A percentile compares a stretch with the other conserved stretches of the same genome.
These are phyloP conservation scores for Corythoichthys intestinalis DNA, from an alignment of 2,113 vertebrate species.

Conservation along the genomic window DNA sequence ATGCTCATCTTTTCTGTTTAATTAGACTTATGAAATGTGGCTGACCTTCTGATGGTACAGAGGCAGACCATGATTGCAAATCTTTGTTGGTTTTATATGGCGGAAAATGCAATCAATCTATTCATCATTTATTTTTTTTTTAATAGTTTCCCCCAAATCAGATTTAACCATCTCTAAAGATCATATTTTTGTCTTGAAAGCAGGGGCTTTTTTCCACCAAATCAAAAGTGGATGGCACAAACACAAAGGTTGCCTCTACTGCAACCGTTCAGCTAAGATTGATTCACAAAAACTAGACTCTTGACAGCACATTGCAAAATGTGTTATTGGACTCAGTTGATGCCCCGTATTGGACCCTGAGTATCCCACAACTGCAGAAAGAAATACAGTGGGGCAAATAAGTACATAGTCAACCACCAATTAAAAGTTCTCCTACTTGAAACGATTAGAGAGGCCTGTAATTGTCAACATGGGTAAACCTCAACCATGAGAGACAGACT, in stretches of 20 bases:
- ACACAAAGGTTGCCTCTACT: conserved; percentile 41
- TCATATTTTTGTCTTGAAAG: not conserved
- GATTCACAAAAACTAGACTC: conserved; percentile 42
- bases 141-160: not conserved
- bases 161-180: not conserved
- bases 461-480: too few species aligned
- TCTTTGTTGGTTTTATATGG: not conserved
- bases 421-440: too few species aligned
- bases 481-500: too few species aligned
- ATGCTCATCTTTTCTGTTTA: conserved; percentile 39
- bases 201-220: not conserved
- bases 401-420: too few species aligned
- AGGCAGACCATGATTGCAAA: conserved; percentile 23
- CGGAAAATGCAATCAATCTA: conserved; percentile 15
- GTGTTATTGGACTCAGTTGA: conserved; percentile 42
- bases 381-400: too few species aligned
- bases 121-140: conserved; percentile 13
- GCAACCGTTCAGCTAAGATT: conserved; percentile 36
- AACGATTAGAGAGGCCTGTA: too few species aligned
- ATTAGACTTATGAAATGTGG: conserved; percentile 48
- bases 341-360: conserved; percentile 40
- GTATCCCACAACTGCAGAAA: conserved; percentile 33
- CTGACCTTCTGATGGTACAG: conserved; percentile 29
- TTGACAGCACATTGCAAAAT: conserved; percentile 58
- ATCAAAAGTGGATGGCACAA: conserved; percentile 38